These are phyloP conservation scores for Tragelaphus strepsiceros DNA, from an alignment of 2,113 vertebrate genomes.

Conservation along the genomic window DNA sequence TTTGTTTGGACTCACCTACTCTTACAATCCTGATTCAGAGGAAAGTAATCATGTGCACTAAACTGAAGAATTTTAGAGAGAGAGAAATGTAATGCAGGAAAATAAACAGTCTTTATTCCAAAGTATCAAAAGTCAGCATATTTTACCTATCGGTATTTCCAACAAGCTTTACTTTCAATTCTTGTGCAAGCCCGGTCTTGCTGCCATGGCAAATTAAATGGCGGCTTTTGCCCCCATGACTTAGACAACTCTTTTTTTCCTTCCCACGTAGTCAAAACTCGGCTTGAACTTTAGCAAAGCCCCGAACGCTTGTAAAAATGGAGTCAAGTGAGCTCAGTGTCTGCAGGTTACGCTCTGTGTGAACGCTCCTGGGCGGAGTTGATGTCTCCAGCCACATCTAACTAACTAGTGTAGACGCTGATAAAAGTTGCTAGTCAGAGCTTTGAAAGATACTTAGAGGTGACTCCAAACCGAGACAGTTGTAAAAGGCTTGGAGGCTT, in stretches of 20 bases:
- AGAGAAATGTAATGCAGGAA: conserved; percentile 35
- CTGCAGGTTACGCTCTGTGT: not conserved
- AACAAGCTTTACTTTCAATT: not conserved
- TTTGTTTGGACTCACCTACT: not conserved
- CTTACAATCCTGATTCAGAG: not conserved
- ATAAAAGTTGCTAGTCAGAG: not conserved
- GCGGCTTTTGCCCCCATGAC: not conserved
- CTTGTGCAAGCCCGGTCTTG: not conserved
- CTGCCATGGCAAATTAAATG: not conserved
- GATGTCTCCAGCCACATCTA: not conserved
- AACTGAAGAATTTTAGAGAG: not conserved
- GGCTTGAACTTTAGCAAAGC: not conserved
- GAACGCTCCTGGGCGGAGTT: not conserved
- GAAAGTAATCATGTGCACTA: not conserved
- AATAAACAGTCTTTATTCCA: conserved; percentile 28
- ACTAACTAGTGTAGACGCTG: not conserved
- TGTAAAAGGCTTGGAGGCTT: not conserved
- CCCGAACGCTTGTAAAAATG: not conserved
- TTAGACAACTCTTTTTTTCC: not conserved
- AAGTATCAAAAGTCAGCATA: conserved; percentile 19
- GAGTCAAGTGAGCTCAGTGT: not conserved
- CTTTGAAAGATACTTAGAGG: not conserved
- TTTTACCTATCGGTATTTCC: conserved; percentile 17
- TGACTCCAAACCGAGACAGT: not conserved
- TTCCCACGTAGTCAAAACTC: not conserved